phyloP scores from a whole-genome alignment of 1,140 invertebrate genomes.

The Oedothorax gibbosus region DNA sequence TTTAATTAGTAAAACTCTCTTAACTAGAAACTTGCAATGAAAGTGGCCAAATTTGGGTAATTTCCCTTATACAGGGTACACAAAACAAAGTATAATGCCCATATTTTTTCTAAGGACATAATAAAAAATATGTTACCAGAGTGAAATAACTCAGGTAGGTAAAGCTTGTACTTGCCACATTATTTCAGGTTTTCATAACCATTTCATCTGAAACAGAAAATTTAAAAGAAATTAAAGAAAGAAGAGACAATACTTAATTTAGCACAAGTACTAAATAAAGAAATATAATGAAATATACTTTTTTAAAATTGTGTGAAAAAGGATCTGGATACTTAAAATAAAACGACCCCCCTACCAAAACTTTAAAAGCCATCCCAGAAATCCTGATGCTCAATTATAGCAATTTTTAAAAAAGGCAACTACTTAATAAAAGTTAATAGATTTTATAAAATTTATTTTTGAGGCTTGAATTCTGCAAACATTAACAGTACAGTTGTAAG shows the following conservation, averaged over 20 bases:
- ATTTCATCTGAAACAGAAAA: not conserved
- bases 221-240: not conserved
- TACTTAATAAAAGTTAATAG: not conserved
- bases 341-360: not conserved
- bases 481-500: too few relatives aligned
- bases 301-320: not conserved
- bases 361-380: not conserved
- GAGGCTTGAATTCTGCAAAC: too few relatives aligned
- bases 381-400: not conserved
- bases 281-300: not conserved
- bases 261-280: not conserved
- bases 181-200: not conserved
- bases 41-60: too few relatives aligned
- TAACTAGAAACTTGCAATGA: too few relatives aligned
- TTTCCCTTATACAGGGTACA: too few relatives aligned
- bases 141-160: constrained; percentile 5
- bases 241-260: not conserved
- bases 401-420: not conserved
- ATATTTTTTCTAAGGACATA: not conserved
- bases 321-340: not conserved
- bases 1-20: too few relatives aligned
- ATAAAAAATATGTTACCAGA: constrained; percentile 1
- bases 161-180: not conserved
- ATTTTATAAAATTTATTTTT: too few relatives aligned
- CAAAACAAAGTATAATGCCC: too few relatives aligned